Evolutionary conservation across 2,888 invertebrate genomes (phyloP).

Genomic region (Euzophera pinguis): DNA sequence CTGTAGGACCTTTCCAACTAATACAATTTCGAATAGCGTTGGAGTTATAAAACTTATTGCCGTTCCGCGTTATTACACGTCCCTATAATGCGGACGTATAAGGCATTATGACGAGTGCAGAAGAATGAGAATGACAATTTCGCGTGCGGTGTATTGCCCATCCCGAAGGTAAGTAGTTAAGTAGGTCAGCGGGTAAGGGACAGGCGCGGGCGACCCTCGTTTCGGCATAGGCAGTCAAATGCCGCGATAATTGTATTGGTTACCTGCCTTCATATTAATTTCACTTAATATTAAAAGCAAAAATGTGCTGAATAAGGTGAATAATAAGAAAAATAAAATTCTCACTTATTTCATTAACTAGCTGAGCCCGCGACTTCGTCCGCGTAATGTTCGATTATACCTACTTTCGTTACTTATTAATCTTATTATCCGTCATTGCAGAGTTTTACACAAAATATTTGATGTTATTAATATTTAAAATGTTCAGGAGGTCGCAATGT

Average conservation of each 20-base stretch:
- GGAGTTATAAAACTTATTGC: slow-evolving; percentile 12
- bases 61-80: slow-evolving; percentile 5
- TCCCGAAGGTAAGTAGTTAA: slow-evolving; percentile 45
- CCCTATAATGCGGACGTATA: slow-evolving; percentile 8
- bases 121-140: slow-evolving; percentile 40
- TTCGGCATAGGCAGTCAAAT: slow-evolving; percentile 25
- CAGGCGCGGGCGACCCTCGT: slow-evolving; percentile 35
- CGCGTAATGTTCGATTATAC: too few relatives aligned
- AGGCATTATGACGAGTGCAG: slow-evolving; percentile 22
- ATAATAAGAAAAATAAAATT: not conserved
- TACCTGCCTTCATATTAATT: slow-evolving; percentile 33
- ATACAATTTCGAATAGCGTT: slow-evolving; percentile 5
- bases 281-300: slow-evolving; percentile 18
- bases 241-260: slow-evolving; percentile 45
- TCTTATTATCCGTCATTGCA: too few relatives aligned
- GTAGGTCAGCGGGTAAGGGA: slow-evolving; percentile 58
- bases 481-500: too few relatives aligned
- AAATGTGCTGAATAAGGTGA: not conserved
- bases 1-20: slow-evolving; percentile 10
- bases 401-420: too few relatives aligned
- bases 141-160: slow-evolving; percentile 30
- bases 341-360: too few relatives aligned
- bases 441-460: too few relatives aligned
- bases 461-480: too few relatives aligned
- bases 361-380: too few relatives aligned